Base-by-base conservation (phyloP, 2,797 vertebrate species). In the Eremophila alpestris region DNA sequence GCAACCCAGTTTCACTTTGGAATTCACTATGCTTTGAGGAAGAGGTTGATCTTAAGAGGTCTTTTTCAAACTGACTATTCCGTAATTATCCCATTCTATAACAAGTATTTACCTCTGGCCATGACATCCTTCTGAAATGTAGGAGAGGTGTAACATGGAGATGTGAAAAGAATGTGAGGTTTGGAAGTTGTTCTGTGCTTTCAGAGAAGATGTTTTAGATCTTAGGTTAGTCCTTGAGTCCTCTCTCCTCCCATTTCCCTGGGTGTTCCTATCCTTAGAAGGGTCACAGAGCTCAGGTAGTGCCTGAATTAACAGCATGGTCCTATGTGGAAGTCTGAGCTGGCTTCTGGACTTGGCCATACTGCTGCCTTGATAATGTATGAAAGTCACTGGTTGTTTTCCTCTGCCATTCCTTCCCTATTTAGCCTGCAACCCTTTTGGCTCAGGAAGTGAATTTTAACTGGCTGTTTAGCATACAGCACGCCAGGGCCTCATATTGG, bases 401-500 rank as follows among this genome's bases (percentile, higher is more conserved):
- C 48, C 16, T 34, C 15, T 91, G 24, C 24, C 11, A 29, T 78
- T 86, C 36, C 45, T 79, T 86, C 48, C 12, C 10, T 62, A 36
- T 78, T 89, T 62, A 75, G 36, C 64, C 51, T 62, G 60, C 26
- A 93, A 85, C 43, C 9, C 13, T 85, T 74, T 89, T 49, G 45
- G 55, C 78, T 75, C 46, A 59, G 32, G 24, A 74, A 68, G 19
- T 36, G 49, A 71, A 56, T 81, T 93, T 92, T 88, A 81, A 51
- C 11, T 54, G 40, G 10, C 16, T 81, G 22, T 81, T 94, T 46
- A 65, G 76, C 43, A 29, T 58, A 51, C 12, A 75, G 55, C 68
- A 32, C 5, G 0, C 49, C 3, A 19, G 69, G 62, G 41, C 24
- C 73, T 88, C 43, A 7, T 63, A 49, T 3, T 54, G 64, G 54